Base-by-base conservation (phyloP, 2,888 invertebrate species). In the Bombyx huttoni region DNA sequence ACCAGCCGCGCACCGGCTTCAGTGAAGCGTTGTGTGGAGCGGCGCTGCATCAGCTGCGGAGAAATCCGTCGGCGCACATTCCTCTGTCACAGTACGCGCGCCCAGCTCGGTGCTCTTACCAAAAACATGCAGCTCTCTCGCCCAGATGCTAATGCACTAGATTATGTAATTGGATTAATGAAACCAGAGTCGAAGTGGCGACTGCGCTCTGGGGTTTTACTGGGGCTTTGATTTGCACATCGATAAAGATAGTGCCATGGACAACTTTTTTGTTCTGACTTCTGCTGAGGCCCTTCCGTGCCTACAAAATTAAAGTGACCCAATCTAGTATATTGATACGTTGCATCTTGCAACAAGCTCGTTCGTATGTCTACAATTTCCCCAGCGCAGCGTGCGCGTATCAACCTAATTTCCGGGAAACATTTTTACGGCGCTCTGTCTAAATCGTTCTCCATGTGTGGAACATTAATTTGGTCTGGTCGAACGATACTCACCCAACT, bases 1-100 rank as follows among this genome's bases (percentile, higher is more conserved):
- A 48, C 35, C 54, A 52, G 53, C 55, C 53, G 51, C 48, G 51
- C 52, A 58, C 57, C 49, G 51, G 54, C 64, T 60, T 61, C 57
- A 67, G 62, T 57, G 55, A 46, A 59, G 57, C 57, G 58, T 59
- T 64, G 61, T 62, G 58, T 59, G 63, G 45, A 62, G 59, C 58
- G 57, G 55, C 46, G 54, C 56, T 54, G 51, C 52, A 45, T 50
- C 59, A 59, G 58, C 62, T 55, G 58, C 54, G 58, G 65, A 59
- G 65, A 65, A 65, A 66, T 64, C 63, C 53, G 54, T 53, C 50
- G 24, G 24, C 34, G 40, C 47, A 34, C 47, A 47, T 47, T 34
- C 47, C 47, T 10, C 34, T 47, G 14, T 47, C 34, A 9, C 40
- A 14, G 10, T 24, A 35, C 56, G 58, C 58, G 57, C 57, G 56